phyloP scores from a whole-genome alignment of 2,888 invertebrate genomes.

The Apantesis nais region DNA sequence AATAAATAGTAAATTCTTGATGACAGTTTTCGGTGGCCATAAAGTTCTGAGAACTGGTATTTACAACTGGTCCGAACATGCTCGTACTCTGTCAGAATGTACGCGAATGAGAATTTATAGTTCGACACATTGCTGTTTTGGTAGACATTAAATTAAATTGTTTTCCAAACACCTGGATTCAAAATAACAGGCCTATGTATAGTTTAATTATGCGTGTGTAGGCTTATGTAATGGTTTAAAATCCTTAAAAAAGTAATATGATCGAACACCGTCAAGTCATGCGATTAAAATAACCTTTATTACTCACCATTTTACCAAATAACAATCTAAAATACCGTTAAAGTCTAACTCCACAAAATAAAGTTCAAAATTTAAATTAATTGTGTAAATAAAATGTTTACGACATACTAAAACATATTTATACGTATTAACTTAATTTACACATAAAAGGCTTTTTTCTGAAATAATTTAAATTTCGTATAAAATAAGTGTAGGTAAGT shows the following conservation, averaged over 20 bases:
- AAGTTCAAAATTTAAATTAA: not conserved
- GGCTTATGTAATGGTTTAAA: not conserved
- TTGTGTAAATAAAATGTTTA: constrained; percentile 3
- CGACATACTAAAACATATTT: not conserved
- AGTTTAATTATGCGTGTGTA: not conserved
- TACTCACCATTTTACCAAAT: not conserved
- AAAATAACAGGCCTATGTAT: not conserved
- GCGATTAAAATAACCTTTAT: not conserved
- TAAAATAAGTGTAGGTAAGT: not conserved
- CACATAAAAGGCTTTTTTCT: not conserved
- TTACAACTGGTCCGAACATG: not conserved
- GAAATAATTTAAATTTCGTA: not conserved
- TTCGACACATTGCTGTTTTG: not conserved
- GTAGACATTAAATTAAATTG: not conserved
- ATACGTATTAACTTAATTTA: not conserved
- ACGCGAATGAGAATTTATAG: not conserved
- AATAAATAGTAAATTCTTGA: not conserved
- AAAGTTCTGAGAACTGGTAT: not conserved
- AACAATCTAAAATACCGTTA: not conserved
- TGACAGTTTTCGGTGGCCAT: not conserved
- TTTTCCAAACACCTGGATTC: not conserved
- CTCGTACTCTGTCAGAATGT: not conserved
- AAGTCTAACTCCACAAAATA: not conserved
- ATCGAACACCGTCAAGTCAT: not conserved
- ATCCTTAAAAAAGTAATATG: not conserved